phyloP scores from a whole-genome alignment of 2,113 vertebrate species.

The Todiramphus chloris region DNA sequence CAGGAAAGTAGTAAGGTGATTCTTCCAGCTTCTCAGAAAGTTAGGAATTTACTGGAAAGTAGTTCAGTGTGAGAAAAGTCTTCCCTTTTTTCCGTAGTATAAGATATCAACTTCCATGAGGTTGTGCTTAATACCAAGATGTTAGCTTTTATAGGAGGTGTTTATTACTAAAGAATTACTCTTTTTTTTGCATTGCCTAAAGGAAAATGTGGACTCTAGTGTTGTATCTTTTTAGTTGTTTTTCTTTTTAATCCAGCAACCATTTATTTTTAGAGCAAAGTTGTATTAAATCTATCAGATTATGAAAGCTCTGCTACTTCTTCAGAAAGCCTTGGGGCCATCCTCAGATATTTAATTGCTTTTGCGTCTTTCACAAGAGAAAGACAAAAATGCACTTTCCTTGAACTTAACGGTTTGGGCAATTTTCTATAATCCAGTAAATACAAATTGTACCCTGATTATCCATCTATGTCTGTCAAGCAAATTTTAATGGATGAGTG shows the following conservation, averaged over 20 bases:
- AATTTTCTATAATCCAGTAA: conserved; percentile 85
- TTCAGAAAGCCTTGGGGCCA: conserved; percentile 64
- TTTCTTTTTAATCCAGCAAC: conserved; percentile 47
- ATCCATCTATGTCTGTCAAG: conserved; percentile 83
- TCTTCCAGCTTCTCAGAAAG: not conserved
- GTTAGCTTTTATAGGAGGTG: not conserved
- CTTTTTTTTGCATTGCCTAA: not conserved
- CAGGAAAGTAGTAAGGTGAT: not conserved
- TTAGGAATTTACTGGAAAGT: not conserved
- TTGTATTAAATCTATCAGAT: conserved; percentile 41
- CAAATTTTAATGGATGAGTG: conserved; percentile 86
- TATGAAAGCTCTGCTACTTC: conserved; percentile 56
- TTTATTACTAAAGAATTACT: not conserved
- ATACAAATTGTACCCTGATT: conserved; percentile 84
- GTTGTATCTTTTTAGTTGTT: not conserved
- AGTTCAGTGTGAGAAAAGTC: not conserved
- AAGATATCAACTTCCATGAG: not conserved
- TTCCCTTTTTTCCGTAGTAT: not conserved
- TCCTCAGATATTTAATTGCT: conserved; percentile 72
- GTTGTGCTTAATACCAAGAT: not conserved
- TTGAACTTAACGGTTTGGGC: conserved; percentile 80
- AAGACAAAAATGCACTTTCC: conserved; percentile 74
- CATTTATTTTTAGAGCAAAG: not conserved
- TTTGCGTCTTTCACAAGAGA: conserved; percentile 73
- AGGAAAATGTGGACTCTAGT: not conserved